These are phyloP conservation scores for Micrasema longulum DNA, from an alignment of 1,140 invertebrate species.

Conservation along the genomic window DNA sequence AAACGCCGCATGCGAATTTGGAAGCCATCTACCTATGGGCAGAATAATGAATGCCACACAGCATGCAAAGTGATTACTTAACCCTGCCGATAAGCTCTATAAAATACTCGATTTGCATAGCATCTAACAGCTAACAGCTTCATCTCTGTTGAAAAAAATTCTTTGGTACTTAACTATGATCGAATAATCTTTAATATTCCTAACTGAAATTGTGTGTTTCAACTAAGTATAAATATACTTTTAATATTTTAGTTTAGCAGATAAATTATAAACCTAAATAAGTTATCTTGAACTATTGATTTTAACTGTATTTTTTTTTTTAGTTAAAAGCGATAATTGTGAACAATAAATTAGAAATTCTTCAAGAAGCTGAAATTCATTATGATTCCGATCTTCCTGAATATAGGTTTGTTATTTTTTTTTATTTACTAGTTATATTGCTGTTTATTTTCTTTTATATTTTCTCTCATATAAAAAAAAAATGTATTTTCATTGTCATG, in stretches of 20 bases:
- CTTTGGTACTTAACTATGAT: not conserved
- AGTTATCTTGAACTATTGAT: not conserved
- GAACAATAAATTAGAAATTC: constrained; percentile 77
- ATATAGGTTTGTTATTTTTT: constrained; percentile 75
- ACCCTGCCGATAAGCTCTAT: no score
- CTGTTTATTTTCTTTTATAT: no score
- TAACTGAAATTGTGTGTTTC: not conserved
- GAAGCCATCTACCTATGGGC: no score
- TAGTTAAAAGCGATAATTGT: constrained; percentile 93
- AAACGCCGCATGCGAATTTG: no score
- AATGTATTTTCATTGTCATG: no score
- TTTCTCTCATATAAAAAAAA: no score
- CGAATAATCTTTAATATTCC: not conserved
- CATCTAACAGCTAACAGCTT: no score
- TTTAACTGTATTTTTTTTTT: constrained; percentile 60
- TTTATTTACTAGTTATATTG: constrained; percentile 8
- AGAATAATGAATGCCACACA: no score
- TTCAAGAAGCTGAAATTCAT: constrained; percentile 84
- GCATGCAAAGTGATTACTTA: no score
- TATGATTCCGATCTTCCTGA: constrained; percentile 93
- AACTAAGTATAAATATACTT: not conserved
- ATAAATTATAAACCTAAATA: not conserved
- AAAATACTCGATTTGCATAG: no score
- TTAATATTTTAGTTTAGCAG: not conserved
- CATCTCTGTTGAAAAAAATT: not conserved